Conservation (phyloP, 2,888 invertebrate genomes). For the Nesidiocoris tenuis region DNA sequence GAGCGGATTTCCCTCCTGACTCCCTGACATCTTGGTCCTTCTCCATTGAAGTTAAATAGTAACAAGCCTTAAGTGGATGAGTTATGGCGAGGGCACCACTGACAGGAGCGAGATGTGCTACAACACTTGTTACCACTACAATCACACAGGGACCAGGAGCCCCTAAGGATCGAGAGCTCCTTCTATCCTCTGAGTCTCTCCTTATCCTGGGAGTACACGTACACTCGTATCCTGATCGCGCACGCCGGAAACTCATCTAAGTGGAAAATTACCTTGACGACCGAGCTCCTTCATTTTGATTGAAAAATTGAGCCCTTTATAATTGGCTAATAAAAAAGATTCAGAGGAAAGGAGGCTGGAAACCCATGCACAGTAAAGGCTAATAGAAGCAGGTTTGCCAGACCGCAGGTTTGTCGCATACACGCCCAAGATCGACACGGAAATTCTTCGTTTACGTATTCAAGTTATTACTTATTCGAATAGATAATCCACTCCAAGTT, state of each 20-base stretch:
- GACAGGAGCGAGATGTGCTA: not conserved
- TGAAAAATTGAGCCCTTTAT: slow-evolving; percentile 34
- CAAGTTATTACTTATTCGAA: too few relatives aligned
- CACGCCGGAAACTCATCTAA: slow-evolving; percentile 22
- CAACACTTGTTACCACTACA: not conserved
- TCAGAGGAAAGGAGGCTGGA: not conserved
- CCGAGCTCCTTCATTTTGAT: slow-evolving; percentile 22
- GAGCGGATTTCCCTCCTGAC: not conserved
- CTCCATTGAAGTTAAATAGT: not conserved
- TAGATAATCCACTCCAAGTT: too few relatives aligned
- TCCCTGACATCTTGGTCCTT: not conserved
- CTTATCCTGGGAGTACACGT: not conserved
- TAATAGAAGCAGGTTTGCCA: too few relatives aligned
- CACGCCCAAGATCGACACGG: too few relatives aligned
- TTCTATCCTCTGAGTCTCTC: not conserved
- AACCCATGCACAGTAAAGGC: too few relatives aligned
- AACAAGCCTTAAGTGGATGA: not conserved
- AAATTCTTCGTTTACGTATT: too few relatives aligned
- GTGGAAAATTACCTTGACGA: slow-evolving; percentile 27
- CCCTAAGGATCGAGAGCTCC: not conserved
- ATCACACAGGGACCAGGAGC: not conserved
- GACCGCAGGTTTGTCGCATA: too few relatives aligned
- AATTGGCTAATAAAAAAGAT: slow-evolving; percentile 28
- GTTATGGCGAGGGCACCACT: not conserved
- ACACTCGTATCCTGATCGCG: not conserved